Evolutionary conservation across 1,140 invertebrate genomes (phyloP), one percentile per base, ranked within the genome.

Genomic region (Condylostylus longicornis): DNA sequence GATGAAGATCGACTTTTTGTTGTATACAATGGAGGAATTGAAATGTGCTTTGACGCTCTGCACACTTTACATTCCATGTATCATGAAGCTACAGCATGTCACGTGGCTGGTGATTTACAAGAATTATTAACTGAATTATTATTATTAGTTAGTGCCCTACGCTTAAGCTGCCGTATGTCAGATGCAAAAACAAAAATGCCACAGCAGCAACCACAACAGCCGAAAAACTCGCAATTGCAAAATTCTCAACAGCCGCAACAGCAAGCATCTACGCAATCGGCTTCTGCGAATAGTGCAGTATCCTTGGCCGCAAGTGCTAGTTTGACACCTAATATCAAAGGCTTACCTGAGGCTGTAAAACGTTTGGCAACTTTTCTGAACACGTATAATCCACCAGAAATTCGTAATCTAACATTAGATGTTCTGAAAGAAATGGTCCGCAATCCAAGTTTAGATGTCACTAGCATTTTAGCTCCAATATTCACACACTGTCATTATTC

Each of bases 31-130:
- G 79, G 82, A 34, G 89, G 87, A 5, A 65, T 95, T 25, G 75
- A 82, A 41, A 80, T 89, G 69, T 76, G 86, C 15, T 80, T 88
- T 58, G 87, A 91, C 71, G 83, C 87, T 13, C 75, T 93, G 50
- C 80, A 84, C 60, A 89, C 85, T 42, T 63, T 93, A 37, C 86
- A 91, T 65, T 79, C 85, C 45, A 90, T 93, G 81, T 84, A 90
- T 53, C 86, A 93, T 49, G 88, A 94, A 61, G 86, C 87, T 12
- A 88, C 84, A 4, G 83, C 83, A 1, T 89, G 85, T 51, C 83
- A 86, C 56, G 64, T 89, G 12, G 77, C 78, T 5, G 76, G 75
- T 1, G 88, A 91, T 53, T 65, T 93, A 22, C 71, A 83, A 9
- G 84, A 90, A 40, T 67, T 91, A 8, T 66, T 93, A 32, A 71